Base-by-base conservation (phyloP, 1,140 invertebrate genomes). In the Pseudomyrmex pallidus region DNA sequence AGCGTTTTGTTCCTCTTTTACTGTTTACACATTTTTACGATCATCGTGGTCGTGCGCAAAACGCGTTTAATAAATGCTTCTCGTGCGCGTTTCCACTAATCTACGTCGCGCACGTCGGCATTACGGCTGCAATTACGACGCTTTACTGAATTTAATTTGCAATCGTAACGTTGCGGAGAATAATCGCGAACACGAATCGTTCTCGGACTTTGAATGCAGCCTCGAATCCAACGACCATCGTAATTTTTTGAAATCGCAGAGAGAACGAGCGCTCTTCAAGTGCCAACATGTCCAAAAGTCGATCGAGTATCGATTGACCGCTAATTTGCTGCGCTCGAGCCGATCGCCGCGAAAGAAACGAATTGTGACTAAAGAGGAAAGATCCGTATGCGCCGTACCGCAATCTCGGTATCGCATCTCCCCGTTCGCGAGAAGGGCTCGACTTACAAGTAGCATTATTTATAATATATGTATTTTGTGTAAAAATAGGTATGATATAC, bases 401-500 rank as follows among this genome's bases (percentile, higher is more conserved):
- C 50, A 15, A 20, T 35, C 5, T 74, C 70, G 80, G n/a, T n/a
- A n/a, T n/a, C n/a, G n/a, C n/a, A n/a, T n/a, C n/a, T n/a, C n/a
- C 10, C 46, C 9, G 22, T 20, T 17, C 50, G 62, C 17, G 35
- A 46, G 17, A 13, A 63, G 20, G 59, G 20, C 12, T 22, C 48
- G 54, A 48, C 48, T 82, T 63, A 54, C 82, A 89, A 89, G 76
- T 85, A 88, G 74, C 87, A 83, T 87, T 92, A 92, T 90, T 92
- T 93, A 93, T 35, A 35, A 35, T 35, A 35, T 35, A 35, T 92
- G 89, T 91, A 92, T 91, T 92, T 90, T 89, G 92, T 93, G 93
- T 93, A 93, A 93, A 93, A 93, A 93, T 93, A 93, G 84, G 91
- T 91, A 92, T 90, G 90, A 89, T 90, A 91, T 86, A 90, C 88